Evolutionary conservation across 2,888 invertebrate genomes (phyloP).

Genomic region (Proisotoma minuta): DNA sequence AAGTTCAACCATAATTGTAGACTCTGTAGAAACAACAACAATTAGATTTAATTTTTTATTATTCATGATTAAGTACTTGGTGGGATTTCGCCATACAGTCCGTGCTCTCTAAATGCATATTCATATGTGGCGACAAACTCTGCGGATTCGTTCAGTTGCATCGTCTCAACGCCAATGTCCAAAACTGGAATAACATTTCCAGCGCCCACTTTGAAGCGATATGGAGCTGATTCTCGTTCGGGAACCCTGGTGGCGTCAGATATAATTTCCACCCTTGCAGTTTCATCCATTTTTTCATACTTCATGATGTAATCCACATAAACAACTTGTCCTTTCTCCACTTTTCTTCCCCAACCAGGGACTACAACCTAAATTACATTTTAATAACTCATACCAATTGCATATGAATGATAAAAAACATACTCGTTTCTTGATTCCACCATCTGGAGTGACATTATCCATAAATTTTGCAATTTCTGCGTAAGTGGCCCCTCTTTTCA

Average conservation of each 20-base stretch:
- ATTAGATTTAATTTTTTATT: neutral
- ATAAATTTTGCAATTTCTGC: neutral
- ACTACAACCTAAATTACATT: constrained; percentile 12
- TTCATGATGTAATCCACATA: constrained; percentile 8
- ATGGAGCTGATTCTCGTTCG: neutral
- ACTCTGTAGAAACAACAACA: constrained; percentile 6
- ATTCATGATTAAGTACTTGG: constrained; percentile 4
- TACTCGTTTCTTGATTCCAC: constrained; percentile 19
- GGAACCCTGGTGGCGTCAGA: constrained; percentile 17
- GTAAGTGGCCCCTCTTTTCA: neutral
- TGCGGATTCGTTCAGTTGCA: constrained; percentile 20
- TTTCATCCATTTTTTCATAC: neutral
- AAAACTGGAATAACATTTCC: constrained; percentile 20
- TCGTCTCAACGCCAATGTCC: constrained; percentile 16
- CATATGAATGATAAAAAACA: neutral
- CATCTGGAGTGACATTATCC: constrained; percentile 5
- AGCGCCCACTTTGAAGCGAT: constrained; percentile 14
- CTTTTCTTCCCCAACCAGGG: constrained; percentile 15
- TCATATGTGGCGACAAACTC: constrained; percentile 17
- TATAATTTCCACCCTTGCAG: constrained; percentile 9
- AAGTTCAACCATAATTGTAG: constrained; percentile 10
- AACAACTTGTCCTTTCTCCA: constrained; percentile 9
- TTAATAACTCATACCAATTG: neutral
- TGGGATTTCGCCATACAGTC: neutral
- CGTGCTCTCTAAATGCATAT: constrained; percentile 16